Conservation (phyloP, 1,140 invertebrate genomes). For the Brachystomella parvula region DNA sequence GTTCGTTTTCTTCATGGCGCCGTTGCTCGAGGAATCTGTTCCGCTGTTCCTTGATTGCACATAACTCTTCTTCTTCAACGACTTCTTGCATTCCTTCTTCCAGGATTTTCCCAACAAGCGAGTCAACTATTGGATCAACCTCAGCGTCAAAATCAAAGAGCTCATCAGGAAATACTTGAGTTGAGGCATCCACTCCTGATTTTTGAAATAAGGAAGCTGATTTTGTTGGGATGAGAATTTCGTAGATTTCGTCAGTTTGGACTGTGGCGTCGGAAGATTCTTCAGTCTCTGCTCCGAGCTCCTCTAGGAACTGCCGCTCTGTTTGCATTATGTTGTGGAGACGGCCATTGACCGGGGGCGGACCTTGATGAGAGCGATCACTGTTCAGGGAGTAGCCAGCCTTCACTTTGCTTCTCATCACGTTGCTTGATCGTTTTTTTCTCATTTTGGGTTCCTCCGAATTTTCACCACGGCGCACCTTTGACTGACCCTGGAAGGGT, state of each 20-base stretch:
- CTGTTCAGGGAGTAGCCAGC: neutral
- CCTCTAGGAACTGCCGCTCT: constrained; percentile 11
- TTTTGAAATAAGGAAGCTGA: neutral
- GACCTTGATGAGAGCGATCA: neutral
- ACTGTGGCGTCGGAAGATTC: neutral
- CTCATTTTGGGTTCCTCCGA: too few species aligned
- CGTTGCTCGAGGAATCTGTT: constrained; percentile 18
- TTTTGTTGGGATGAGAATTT: neutral
- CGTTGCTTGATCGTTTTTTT: constrained; percentile 11
- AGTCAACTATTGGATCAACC: constrained; percentile 18
- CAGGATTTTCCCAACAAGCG: constrained; percentile 19
- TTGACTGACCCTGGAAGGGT: neutral
- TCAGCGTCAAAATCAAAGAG: constrained; percentile 19
- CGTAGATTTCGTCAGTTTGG: constrained; percentile 17
- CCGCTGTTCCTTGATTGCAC: constrained; percentile 13
- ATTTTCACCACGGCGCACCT: neutral
- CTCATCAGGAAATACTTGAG: constrained; percentile 22
- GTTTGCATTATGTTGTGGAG: constrained; percentile 1
- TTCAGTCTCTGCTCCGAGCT: neutral
- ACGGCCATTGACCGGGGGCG: neutral
- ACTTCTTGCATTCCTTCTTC: constrained; percentile 22
- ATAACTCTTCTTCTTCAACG: constrained; percentile 25
- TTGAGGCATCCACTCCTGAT: constrained; percentile 17
- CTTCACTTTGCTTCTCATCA: neutral
- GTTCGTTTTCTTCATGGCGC: constrained; percentile 14